These are phyloP conservation scores for Operophtera brumata DNA, from an alignment of 2,888 invertebrate genomes.

Conservation along the genomic window DNA sequence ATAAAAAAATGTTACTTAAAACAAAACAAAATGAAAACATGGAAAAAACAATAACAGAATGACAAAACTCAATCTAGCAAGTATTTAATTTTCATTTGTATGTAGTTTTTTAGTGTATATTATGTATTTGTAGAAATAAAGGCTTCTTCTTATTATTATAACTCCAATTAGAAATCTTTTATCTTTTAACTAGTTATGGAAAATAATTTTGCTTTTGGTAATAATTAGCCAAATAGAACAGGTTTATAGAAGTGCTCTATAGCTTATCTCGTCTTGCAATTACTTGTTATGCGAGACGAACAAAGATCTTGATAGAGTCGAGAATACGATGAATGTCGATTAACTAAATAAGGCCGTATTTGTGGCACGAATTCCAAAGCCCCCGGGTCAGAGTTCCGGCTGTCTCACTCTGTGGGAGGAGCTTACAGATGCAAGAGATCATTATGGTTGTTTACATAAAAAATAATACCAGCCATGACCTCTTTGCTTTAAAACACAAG, in stretches of 20 bases:
- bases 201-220: slow-evolving; percentile 1
- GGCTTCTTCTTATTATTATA: too few species aligned
- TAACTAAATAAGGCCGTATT: slow-evolving; percentile 34
- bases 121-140: too few species aligned
- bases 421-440: slow-evolving; percentile 1
- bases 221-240: slow-evolving; percentile 2
- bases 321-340: slow-evolving; percentile 40
- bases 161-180: neutral
- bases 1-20: too few species aligned
- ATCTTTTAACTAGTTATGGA: slow-evolving; percentile 10
- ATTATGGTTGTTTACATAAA: neutral
- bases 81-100: too few species aligned
- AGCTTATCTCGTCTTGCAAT: slow-evolving; percentile 6
- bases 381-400: slow-evolving; percentile 44
- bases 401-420: slow-evolving; percentile 11
- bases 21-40: too few species aligned
- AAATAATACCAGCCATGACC: neutral
- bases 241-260: slow-evolving; percentile 3
- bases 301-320: slow-evolving; percentile 19
- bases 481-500: neutral
- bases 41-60: too few species aligned
- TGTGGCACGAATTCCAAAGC: slow-evolving; percentile 40
- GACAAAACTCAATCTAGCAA: too few species aligned
- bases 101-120: too few species aligned
- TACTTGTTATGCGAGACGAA: slow-evolving; percentile 12